Conservation (phyloP, 1,140 invertebrate genomes). For the Diabrotica virgifera region DNA sequence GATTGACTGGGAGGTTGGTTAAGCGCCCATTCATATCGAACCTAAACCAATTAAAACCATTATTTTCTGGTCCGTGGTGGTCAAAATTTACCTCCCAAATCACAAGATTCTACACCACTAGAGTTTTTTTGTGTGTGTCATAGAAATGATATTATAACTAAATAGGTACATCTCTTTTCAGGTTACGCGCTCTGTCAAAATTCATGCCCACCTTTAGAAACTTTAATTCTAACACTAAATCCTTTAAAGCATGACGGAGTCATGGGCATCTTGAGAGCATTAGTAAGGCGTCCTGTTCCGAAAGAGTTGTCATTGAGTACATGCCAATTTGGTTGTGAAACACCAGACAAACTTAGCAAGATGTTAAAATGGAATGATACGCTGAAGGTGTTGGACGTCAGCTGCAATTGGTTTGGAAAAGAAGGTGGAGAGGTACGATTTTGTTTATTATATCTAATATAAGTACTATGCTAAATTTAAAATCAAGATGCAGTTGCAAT, state of each 20-base stretch:
- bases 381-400: conserved; percentile 42
- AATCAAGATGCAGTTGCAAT: background rate
- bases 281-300: conserved; percentile 39
- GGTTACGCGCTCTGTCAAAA: background rate
- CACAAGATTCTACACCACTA: too few relatives aligned
- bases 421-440: conserved; percentile 39
- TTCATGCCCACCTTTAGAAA: conserved; percentile 33
- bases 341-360: conserved; percentile 36
- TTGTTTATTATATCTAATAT: conserved; percentile 1
- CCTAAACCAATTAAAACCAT: too few relatives aligned
- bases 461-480: conserved; percentile 6
- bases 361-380: conserved; percentile 41
- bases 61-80: too few relatives aligned
- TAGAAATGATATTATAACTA: too few relatives aligned
- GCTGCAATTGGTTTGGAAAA: conserved; percentile 44
- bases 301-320: conserved; percentile 40
- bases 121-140: too few relatives aligned
- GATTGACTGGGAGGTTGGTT: too few relatives aligned
- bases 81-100: too few relatives aligned
- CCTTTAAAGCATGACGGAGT: conserved; percentile 43
- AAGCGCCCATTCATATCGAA: too few relatives aligned
- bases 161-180: background rate
- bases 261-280: conserved; percentile 41
- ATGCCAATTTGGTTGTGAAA: conserved; percentile 39
- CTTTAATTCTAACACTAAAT: conserved; percentile 45